These are phyloP conservation scores for Stylophora pistillata DNA, from an alignment of 64 coral and sea anemone species.

Conservation along the genomic window DNA sequence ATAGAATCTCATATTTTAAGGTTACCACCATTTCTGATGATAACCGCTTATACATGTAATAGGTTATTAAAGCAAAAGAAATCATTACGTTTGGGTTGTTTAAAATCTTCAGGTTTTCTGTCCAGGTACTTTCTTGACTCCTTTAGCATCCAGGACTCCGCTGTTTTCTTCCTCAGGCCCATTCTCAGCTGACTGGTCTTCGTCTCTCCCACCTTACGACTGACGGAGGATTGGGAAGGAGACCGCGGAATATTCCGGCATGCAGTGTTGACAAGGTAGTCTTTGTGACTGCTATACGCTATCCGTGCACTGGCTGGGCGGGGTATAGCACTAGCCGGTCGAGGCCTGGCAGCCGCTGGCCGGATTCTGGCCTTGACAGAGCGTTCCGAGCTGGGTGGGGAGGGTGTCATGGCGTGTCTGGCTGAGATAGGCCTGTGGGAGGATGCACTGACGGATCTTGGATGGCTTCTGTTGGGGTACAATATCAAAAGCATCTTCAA, in stretches of 20 bases:
- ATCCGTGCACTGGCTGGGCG: conserved; percentile 64
- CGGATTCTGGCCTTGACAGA: conserved; percentile 58
- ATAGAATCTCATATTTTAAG: too few relatives aligned
- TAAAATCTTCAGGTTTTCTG: conserved; percentile 79
- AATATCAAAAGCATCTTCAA: not conserved
- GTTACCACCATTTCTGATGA: too few relatives aligned
- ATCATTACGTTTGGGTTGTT: conserved; percentile 48
- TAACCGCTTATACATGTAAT: too few relatives aligned
- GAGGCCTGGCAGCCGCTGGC: conserved; percentile 66
- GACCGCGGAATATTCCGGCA: conserved; percentile 62
- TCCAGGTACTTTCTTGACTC: conserved; percentile 75
- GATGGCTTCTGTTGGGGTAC: conserved; percentile 44
- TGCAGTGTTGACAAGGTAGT: conserved; percentile 83
- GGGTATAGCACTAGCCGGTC: conserved; percentile 29
- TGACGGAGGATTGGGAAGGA: not conserved
- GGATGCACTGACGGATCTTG: conserved; percentile 47
- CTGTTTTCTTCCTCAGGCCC: conserved; percentile 69
- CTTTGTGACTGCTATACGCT: conserved; percentile 81
- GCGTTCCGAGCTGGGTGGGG: conserved; percentile 59
- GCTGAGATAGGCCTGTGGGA: conserved; percentile 70
- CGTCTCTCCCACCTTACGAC: conserved; percentile 48
- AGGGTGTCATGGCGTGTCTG: conserved; percentile 55
- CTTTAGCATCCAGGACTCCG: conserved; percentile 67
- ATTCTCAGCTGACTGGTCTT: conserved; percentile 74
- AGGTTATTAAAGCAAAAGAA: not conserved